Evolutionary conservation across 2,113 vertebrate genomes (phyloP), one percentile per base, ranked within the genome.

Genomic region (Struthidea cinerea): DNA sequence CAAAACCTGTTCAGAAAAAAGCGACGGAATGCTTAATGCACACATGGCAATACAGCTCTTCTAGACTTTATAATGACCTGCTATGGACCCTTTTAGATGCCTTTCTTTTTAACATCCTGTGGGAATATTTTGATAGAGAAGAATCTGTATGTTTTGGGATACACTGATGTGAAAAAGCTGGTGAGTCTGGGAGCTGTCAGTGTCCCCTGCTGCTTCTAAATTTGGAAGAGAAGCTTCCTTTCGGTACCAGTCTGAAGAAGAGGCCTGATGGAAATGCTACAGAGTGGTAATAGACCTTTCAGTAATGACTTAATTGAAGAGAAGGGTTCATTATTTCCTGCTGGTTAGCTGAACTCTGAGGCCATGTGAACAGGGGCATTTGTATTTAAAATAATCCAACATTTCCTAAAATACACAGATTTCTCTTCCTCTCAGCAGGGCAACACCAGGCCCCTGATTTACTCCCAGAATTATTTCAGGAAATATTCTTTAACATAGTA

Each of bases 311-410:
- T 87, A 28, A 49, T 37, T 89, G 81, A 93, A 71, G 60, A 86
- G 50, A 70, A 84, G 44, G 28, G 37, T 76, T 95, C 84, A 83
- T 57, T 1, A 23, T 77, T 91, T 94, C 94, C 91, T 63, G 90
- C 90, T 96, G 93, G 59, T 91, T 74, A 52, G 70, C 42, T 97
- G 91, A 97, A 97, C 95, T 83, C 68, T 80, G 91, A 93, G 96
- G 95, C 94, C 93, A 91, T 96, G 94, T 95, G 95, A 95, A 93
- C 91, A 89, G 79, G 78, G 65, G 80, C 42, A 47, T 42, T 90
- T 69, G 30, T 68, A 57, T 95, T 91, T 81, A 71, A 89, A 97
- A 84, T 89, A 93, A 84, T 84, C 53, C 63, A 79, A 2, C 5
- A 9, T 93, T 95, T 94, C 84, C 63, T 87, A 85, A 95, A 96